Percentiles rank a stretch among this genome's conserved stretches.
Evolutionary conservation across 2,797 vertebrate species (phyloP).

Genomic region (Chrosomus eos): DNA sequence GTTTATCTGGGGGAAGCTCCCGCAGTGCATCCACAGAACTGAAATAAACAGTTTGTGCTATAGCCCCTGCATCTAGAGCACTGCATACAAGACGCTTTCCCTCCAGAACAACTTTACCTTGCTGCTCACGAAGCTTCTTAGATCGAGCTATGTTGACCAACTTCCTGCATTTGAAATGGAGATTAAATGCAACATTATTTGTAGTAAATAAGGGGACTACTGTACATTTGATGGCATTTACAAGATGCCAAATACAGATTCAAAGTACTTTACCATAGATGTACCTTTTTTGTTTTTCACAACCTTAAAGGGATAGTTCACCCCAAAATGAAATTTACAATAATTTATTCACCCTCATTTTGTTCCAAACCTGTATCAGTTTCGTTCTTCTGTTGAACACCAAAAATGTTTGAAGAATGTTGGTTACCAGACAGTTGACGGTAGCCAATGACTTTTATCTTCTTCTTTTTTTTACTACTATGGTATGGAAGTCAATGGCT

Average conservation of each 20-base stretch:
- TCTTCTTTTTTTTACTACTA: too few relatives aligned
- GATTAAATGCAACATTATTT: not conserved
- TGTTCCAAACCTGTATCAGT: too few relatives aligned
- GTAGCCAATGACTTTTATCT: too few relatives aligned
- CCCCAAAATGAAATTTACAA: too few relatives aligned
- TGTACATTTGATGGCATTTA: not conserved
- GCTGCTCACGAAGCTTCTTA: conserved; percentile 87
- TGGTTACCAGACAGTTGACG: too few relatives aligned
- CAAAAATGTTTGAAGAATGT: too few relatives aligned
- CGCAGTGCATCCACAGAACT: conserved; percentile 78
- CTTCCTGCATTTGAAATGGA: conserved; percentile 72
- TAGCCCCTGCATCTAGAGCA: conserved; percentile 85
- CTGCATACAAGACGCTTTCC: conserved; percentile 87
- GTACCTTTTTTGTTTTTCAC: not conserved
- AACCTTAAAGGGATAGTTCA: not conserved
- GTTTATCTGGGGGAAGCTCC: conserved; percentile 82
- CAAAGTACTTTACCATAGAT: not conserved
- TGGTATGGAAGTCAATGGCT: too few relatives aligned
- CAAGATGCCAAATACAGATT: not conserved
- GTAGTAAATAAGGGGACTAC: not conserved
- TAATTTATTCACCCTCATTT: too few relatives aligned
- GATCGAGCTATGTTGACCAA: conserved; percentile 88
- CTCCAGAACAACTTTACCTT: conserved; percentile 90
- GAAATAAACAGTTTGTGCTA: conserved; percentile 87
- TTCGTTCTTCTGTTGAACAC: too few relatives aligned